Percentiles rank a stretch among this genome's conserved stretches.
Conservation (phyloP, 2,888 invertebrate genomes). For the Limnephilus marmoratus region DNA sequence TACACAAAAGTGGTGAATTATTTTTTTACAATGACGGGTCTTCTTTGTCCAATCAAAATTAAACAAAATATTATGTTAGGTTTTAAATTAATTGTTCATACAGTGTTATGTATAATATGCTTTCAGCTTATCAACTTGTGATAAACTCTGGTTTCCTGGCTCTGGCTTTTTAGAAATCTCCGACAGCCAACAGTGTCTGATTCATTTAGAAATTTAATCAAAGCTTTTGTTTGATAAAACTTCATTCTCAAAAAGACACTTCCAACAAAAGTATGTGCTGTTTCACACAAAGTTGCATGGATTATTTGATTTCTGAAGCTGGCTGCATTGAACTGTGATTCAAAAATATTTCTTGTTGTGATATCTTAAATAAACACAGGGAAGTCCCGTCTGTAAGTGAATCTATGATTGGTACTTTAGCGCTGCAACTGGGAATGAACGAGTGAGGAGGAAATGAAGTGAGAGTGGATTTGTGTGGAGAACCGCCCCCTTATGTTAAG, state of each 20-base stretch:
- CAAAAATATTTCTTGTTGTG: neutral
- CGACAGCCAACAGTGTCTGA: neutral
- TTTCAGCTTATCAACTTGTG: neutral
- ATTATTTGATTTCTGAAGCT: too few species aligned
- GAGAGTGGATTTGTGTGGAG: conserved; percentile 80
- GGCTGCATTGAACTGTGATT: neutral
- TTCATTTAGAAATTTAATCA: neutral
- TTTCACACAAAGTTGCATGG: neutral
- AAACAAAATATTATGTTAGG: neutral
- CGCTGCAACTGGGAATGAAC: neutral
- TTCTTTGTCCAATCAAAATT: neutral
- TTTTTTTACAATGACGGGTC: conserved; percentile 2
- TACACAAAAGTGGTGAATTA: neutral
- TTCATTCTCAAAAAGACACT: neutral
- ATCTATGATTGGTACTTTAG: conserved; percentile 11
- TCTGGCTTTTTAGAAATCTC: neutral
- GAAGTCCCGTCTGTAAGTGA: conserved; percentile 21
- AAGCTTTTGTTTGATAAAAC: neutral
- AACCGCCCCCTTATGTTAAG: conserved; percentile 42
- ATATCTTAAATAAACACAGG: neutral
- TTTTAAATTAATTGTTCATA: neutral
- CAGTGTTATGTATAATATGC: neutral
- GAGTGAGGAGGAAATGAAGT: neutral
- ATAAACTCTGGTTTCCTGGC: neutral
- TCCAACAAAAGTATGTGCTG: neutral